Conservation (phyloP, 1,140 invertebrate species). For the Ericerus pela region DNA sequence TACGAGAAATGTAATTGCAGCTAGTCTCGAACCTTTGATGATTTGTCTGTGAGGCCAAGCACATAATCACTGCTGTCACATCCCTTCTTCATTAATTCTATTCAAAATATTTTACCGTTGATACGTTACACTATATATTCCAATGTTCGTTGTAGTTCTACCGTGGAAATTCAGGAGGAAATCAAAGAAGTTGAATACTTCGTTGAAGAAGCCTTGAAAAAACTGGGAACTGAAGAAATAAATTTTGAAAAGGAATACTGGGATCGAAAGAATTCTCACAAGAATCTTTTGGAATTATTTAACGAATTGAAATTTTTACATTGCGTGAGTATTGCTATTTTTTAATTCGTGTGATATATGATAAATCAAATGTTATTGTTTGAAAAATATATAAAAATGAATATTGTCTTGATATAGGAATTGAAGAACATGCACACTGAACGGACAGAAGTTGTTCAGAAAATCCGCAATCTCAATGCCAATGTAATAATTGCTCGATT, state of each 20-base stretch:
- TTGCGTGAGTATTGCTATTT: not conserved
- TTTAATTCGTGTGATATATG: not conserved
- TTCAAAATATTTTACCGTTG: no score
- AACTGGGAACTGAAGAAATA: not conserved
- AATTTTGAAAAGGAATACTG: not conserved
- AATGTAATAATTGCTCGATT: not conserved
- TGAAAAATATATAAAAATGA: not conserved
- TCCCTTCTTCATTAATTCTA: no score
- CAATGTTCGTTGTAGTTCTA: not conserved
- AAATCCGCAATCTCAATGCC: not conserved
- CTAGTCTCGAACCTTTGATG: no score
- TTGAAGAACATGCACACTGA: not conserved
- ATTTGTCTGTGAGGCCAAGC: no score
- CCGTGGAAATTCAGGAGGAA: not conserved
- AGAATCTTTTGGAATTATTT: not conserved
- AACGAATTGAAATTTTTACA: not conserved
- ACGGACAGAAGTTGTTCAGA: not conserved
- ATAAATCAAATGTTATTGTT: not conserved
- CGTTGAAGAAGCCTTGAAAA: not conserved
- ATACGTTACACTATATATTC: no score
- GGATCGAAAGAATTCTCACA: not conserved
- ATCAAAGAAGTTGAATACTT: not conserved
- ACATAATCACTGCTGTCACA: no score
- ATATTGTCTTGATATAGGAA: not conserved
- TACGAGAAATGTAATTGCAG: no score